These are phyloP conservation scores for Ganaspis sp. DNA, from an alignment of 1,140 invertebrate genomes.

Conservation along the genomic window DNA sequence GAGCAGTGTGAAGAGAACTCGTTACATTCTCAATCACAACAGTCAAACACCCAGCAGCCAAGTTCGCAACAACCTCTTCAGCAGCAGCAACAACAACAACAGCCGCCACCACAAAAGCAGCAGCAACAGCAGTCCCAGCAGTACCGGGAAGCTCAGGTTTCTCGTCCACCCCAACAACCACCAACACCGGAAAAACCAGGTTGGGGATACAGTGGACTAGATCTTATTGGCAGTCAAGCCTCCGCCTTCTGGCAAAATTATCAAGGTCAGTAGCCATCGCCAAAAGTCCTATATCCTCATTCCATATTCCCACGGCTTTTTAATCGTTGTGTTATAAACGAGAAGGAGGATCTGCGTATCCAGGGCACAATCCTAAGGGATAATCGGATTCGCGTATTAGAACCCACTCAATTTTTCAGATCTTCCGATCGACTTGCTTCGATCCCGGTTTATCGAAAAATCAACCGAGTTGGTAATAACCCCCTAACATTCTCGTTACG, in stretches of 20 bases:
- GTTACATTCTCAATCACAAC: constrained; percentile 72
- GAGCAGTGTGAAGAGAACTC: constrained; percentile 75
- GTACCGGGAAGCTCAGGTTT: constrained; percentile 69
- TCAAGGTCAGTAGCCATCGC: constrained; percentile 80
- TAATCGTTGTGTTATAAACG: constrained; percentile 44
- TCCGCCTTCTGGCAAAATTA: constrained; percentile 93
- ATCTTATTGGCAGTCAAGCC: constrained; percentile 84
- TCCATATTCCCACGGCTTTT: constrained; percentile 28
- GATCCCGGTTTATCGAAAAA: constrained; percentile 66
- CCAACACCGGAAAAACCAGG: constrained; percentile 76
- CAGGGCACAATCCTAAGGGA: constrained; percentile 48
- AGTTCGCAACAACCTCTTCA: constrained; percentile 60
- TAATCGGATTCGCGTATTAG: constrained; percentile 74
- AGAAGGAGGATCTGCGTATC: constrained; percentile 39
- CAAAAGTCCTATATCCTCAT: background rate
- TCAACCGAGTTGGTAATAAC: constrained; percentile 31
- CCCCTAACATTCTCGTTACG: constrained; percentile 11
- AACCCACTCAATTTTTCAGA: constrained; percentile 74
- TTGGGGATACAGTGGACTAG: constrained; percentile 86
- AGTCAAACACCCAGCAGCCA: constrained; percentile 54
- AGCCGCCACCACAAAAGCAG: constrained; percentile 62
- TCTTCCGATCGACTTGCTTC: constrained; percentile 63
- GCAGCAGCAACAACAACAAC: constrained; percentile 69
- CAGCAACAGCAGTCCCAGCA: constrained; percentile 67
- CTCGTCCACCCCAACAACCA: constrained; percentile 73